These are phyloP conservation scores for Syrmaticus mikado DNA, from an alignment of 2,113 vertebrate species.

Conservation along the genomic window DNA sequence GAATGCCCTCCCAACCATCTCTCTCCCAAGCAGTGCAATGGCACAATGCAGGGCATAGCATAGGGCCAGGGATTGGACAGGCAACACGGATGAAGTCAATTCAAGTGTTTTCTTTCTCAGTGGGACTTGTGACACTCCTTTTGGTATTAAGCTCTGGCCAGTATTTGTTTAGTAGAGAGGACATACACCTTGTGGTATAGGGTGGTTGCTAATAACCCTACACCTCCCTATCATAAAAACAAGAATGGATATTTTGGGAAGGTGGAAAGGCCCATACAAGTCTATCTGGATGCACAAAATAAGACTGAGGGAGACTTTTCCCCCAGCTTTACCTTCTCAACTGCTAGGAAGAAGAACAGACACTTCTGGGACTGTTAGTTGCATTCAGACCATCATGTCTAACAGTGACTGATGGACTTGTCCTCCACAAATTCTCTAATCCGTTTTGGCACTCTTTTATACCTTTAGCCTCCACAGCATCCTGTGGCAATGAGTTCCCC, in stretches of 20 bases:
- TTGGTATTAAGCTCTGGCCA: neutral
- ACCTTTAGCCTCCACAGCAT: constrained; percentile 13
- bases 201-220: neutral
- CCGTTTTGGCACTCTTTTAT: constrained; percentile 19
- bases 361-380: neutral
- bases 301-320: neutral
- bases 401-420: neutral
- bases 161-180: neutral
- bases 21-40: neutral
- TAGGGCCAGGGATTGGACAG: neutral
- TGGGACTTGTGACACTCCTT: neutral
- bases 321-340: neutral
- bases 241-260: neutral
- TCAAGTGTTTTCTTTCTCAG: rapidly evolving
- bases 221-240: neutral
- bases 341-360: neutral
- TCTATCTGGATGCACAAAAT: neutral
- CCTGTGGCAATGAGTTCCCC: constrained; percentile 25
- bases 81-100: neutral
- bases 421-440: neutral
- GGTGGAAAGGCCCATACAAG: neutral
- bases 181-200: neutral
- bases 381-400: neutral
- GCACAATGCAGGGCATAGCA: rapidly evolving
- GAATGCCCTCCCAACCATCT: neutral